phyloP scores from a whole-genome alignment of 2,888 invertebrate species.

The Diarsia mendica region DNA sequence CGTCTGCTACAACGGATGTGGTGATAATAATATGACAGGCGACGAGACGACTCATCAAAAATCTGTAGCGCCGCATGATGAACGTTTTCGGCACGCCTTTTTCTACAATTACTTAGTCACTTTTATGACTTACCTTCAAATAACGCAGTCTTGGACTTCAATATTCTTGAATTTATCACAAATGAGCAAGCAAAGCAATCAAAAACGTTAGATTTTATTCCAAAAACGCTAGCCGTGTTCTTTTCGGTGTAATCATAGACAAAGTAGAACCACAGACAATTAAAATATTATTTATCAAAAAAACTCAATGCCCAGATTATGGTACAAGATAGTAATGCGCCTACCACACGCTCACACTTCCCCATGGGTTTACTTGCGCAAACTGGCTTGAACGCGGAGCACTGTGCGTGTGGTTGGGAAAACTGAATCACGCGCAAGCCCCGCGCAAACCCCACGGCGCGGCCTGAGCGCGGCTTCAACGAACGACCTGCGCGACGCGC shows the following conservation, averaged over 20 bases:
- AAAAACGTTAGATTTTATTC: slow-evolving; percentile 76
- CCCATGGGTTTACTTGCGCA: too few relatives aligned
- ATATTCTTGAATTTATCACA: slow-evolving; percentile 69
- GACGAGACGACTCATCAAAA: slow-evolving; percentile 83
- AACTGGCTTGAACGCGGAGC: too few relatives aligned
- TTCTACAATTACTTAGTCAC: slow-evolving; percentile 22
- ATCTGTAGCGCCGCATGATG: slow-evolving; percentile 66
- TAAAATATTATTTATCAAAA: background rate
- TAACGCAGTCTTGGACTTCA: slow-evolving; percentile 63
- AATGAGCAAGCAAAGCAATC: slow-evolving; percentile 65
- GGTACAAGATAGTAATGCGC: too few relatives aligned
- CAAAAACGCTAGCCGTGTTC: slow-evolving; percentile 77
- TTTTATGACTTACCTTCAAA: slow-evolving; percentile 74
- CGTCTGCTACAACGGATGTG: slow-evolving; percentile 82
- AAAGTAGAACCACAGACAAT: slow-evolving; percentile 53
- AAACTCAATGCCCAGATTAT: background rate
- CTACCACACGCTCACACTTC: too few relatives aligned
- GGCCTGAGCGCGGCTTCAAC: too few relatives aligned
- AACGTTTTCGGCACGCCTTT: slow-evolving; percentile 61
- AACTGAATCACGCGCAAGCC: too few relatives aligned
- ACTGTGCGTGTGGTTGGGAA: too few relatives aligned
- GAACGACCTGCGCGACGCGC: too few relatives aligned
- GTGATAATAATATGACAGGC: slow-evolving; percentile 74
- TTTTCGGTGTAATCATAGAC: slow-evolving; percentile 78
- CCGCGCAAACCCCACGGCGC: too few relatives aligned